Conservation (phyloP, 2,113 vertebrate species). For the Hystrix brachyura region DNA sequence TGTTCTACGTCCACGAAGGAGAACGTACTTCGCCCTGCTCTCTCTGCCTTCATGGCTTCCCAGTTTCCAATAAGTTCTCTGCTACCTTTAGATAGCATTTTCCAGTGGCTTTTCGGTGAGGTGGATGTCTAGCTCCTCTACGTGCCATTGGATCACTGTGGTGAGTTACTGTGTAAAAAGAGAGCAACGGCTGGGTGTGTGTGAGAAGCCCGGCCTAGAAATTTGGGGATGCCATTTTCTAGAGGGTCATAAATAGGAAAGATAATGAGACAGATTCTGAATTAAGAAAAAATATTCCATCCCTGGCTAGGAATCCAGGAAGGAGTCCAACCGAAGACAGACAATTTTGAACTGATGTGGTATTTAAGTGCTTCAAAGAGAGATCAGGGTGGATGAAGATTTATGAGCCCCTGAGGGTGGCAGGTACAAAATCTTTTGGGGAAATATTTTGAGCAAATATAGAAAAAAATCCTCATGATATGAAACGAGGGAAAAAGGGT, state of each 20-base stretch:
- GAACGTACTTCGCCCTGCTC: too few species aligned
- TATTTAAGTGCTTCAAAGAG: not conserved
- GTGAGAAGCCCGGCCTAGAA: not conserved
- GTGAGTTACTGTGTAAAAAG: not conserved
- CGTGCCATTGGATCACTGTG: accelerated
- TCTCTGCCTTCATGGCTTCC: too few species aligned
- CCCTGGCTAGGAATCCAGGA: not conserved
- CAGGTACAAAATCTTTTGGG: not conserved
- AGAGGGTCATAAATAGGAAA: not conserved
- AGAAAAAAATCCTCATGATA: not conserved
- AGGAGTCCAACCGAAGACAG: too few species aligned
- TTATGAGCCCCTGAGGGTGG: not conserved
- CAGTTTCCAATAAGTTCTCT: not conserved
- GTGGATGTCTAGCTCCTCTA: accelerated
- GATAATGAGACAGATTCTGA: too few species aligned
- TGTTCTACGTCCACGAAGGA: too few species aligned
- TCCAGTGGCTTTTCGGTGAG: not conserved
- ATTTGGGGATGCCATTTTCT: too few species aligned
- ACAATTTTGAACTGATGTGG: not conserved
- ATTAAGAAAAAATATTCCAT: not conserved
- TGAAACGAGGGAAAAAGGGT: accelerated
- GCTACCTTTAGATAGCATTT: not conserved
- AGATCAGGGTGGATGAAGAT: not conserved
- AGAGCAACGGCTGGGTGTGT: not conserved
- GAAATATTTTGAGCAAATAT: not conserved